A percentile compares a stretch with the other conserved stretches of the same genome.
Conservation (phyloP, 2,797 vertebrate genomes). For the Melanogrammus aeglefinus region DNA sequence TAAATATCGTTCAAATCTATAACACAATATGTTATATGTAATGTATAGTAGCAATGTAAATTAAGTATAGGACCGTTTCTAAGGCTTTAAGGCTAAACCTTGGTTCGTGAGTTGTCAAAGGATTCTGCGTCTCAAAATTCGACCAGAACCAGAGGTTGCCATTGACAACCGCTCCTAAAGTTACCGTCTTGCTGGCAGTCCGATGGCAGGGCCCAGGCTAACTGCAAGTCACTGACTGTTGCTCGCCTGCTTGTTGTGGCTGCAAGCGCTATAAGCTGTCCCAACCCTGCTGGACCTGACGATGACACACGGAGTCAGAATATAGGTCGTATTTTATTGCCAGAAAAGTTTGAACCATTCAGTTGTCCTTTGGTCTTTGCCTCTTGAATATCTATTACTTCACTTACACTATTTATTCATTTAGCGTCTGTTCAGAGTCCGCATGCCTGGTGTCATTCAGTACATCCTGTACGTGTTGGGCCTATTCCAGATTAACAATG, state of each 20-base stretch:
- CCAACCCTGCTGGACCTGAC: not conserved
- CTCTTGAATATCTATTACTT: not conserved
- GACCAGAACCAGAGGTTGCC: not conserved
- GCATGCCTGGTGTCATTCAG: not conserved
- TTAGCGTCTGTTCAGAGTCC: not conserved
- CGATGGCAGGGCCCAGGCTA: not conserved
- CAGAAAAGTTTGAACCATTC: not conserved
- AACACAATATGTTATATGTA: no score
- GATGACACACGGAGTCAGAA: not conserved
- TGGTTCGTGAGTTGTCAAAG: not conserved
- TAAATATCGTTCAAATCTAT: no score
- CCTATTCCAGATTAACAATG: not conserved
- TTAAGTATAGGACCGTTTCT: not conserved
- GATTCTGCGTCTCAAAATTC: not conserved
- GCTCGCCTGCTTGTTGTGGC: not conserved
- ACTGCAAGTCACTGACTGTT: not conserved
- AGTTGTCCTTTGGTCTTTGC: not conserved
- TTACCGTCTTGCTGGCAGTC: not conserved
- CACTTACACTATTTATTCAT: not conserved
- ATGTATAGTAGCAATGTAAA: no score
- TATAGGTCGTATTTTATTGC: not conserved
- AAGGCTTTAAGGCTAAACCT: not conserved
- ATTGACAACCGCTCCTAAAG: not conserved
- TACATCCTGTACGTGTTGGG: no score
- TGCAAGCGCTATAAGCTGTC: not conserved